Evolutionary conservation across 2,113 vertebrate species (phyloP), one percentile per base, ranked within the genome.

Genomic region (Silurus glanis): DNA sequence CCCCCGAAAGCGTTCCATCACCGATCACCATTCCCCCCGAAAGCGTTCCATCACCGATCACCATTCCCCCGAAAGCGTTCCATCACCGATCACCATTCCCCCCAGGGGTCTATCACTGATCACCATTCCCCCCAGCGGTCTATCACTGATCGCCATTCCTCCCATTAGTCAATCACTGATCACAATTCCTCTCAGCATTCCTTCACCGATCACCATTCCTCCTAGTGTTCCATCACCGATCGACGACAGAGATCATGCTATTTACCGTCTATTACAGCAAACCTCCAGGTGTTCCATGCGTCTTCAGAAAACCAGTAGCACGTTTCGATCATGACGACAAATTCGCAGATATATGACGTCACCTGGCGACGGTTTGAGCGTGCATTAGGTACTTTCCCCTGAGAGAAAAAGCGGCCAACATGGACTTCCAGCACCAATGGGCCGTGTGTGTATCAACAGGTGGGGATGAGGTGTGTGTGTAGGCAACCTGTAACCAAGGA

Each of bases 401-500:
- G n/a, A 58, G n/a, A 28, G 13, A 56, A 58, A 80, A 5, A 17
- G 25, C 10, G 25, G 14, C 5, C 21, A 23, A 51, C 47, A 21
- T 9, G 23, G 47, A 55, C 23, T 76, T 76, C 25, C 14, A 76
- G 55, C 74, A 55, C 14, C 23, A 74, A 19, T 72, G 37, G 19
- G 6, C 45, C 0, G 75, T 25, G 49, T 56, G 14, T 49, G 61
- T 51, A 16, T 51, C 58, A 64, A 83, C 87, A 75, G 85, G 82
- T 87, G 85, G 64, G 69, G 56, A 66, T 83, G 82, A 82, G 82
- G 28, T 64, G 51, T 84, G 25, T 74, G 37, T 55, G 72, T 23
- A 86, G 53, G 82, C 72, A 82, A 79, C 85, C 58, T 51, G 85
- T 83, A 90, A 88, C 85, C 89, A 90, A 80, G 85, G 80, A 88